These are phyloP conservation scores for Porites evermanni DNA, from an alignment of 92 coral and sea anemone species.

Conservation along the genomic window DNA sequence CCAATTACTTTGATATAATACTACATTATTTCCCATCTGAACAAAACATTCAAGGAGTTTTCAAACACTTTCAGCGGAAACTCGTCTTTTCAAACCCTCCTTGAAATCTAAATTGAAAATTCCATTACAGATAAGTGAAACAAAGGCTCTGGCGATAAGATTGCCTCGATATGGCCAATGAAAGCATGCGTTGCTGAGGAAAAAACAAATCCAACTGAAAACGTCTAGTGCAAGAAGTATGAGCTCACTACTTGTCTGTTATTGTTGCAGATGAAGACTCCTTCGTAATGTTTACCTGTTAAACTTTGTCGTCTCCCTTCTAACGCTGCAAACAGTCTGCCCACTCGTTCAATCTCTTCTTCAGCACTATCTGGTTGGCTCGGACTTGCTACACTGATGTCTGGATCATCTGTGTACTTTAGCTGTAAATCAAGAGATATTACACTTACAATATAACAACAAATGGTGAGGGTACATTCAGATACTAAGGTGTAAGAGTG, in stretches of 20 bases:
- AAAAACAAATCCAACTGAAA: no score
- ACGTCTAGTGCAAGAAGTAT: neutral
- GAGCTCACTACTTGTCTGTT: neutral
- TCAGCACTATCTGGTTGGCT: constrained; percentile 3
- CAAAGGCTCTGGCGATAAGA: no score
- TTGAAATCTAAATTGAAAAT: no score
- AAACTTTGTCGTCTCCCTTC: constrained; percentile 15
- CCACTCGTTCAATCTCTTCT: constrained; percentile 29
- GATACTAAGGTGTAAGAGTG: no score
- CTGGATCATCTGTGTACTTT: constrained; percentile 70
- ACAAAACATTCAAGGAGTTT: no score
- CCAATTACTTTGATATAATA: no score
- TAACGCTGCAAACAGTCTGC: constrained; percentile 49
- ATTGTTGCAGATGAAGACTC: neutral
- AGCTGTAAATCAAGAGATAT: constrained; percentile 30
- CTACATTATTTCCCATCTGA: no score
- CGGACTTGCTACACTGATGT: constrained; percentile 10
- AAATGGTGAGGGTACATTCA: neutral
- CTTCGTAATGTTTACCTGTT: neutral
- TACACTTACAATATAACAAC: neutral
- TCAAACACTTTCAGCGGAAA: no score
- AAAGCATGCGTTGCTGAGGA: no score
- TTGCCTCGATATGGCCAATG: no score
- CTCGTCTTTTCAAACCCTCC: no score
- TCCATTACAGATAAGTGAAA: no score